Percentiles rank a stretch among this genome's conserved stretches.
Conservation (phyloP, 2,113 vertebrate species). For the Spizaetus ornatus region DNA sequence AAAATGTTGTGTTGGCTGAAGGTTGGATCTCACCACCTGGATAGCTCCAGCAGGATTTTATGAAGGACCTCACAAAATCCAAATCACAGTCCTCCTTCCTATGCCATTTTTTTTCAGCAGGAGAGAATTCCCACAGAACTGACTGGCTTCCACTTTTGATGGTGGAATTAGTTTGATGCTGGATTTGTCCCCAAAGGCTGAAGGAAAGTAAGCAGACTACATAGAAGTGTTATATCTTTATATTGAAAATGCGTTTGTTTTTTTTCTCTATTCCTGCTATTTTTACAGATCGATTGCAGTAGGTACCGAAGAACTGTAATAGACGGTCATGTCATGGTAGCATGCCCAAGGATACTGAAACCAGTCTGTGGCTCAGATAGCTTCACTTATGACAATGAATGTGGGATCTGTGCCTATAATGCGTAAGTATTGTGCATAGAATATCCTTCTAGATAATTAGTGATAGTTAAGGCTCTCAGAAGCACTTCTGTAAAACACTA, state of each 20-base stretch:
- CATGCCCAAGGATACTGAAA: background rate
- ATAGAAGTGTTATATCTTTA: background rate
- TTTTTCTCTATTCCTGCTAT: background rate
- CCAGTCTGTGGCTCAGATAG: slow-evolving; percentile 55
- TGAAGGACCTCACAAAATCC: background rate
- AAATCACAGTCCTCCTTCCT: background rate
- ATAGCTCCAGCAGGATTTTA: background rate
- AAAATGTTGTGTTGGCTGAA: background rate
- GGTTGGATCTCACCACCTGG: background rate
- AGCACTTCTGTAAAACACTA: background rate
- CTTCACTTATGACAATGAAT: slow-evolving; percentile 18
- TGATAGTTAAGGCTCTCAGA: background rate
- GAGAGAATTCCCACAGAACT: background rate
- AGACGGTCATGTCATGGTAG: background rate
- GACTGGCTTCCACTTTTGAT: background rate
- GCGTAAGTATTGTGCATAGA: background rate
- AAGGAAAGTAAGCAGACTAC: background rate
- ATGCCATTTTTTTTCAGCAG: background rate
- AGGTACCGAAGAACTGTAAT: fast-evolving
- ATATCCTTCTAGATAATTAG: background rate
- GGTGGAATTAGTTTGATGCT: background rate
- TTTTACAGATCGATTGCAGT: slow-evolving; percentile 11
- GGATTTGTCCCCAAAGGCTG: background rate
- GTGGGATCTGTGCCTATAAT: slow-evolving; percentile 42
- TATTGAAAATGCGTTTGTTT: fast-evolving